Percentiles rank a stretch among this genome's conserved stretches.
Conservation (phyloP, 92 coral and sea anemone species). For the Micromussa lordhowensis region DNA sequence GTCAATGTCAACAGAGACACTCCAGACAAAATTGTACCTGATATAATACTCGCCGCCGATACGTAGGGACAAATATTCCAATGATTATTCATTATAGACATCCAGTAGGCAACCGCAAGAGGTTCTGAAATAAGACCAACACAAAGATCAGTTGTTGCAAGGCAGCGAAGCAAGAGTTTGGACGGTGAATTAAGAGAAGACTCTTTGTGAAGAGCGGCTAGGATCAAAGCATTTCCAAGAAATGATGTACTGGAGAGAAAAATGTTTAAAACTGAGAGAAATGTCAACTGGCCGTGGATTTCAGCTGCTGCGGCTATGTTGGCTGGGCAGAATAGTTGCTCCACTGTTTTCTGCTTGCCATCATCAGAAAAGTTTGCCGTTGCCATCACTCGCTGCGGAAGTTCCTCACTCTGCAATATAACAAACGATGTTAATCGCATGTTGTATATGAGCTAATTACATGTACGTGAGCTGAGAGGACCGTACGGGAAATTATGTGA, state of each 20-base stretch:
- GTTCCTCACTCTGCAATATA: no score
- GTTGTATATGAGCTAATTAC: no score
- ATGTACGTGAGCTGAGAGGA: no score
- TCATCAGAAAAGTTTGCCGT: neutral
- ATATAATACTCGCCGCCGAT: neutral
- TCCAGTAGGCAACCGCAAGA: neutral
- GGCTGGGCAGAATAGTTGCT: neutral
- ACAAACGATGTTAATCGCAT: no score
- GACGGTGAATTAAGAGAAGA: constrained; percentile 29
- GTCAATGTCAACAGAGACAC: neutral
- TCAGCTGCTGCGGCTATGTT: neutral
- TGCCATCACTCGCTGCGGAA: neutral
- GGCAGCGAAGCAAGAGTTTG: constrained; percentile 21
- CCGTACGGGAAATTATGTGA: no score
- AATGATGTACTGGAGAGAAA: constrained; percentile 3
- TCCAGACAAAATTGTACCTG: neutral
- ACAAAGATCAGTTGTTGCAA: constrained; percentile 10
- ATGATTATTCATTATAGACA: neutral
- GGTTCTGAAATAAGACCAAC: constrained; percentile 17
- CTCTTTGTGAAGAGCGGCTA: neutral
- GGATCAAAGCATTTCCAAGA: constrained; percentile 17
- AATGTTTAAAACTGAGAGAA: neutral
- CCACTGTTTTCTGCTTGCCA: neutral
- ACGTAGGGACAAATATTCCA: neutral
- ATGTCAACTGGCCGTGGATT: no score